A percentile compares a stretch with the other conserved stretches of the same genome.
Evolutionary conservation across 2,113 vertebrate genomes (phyloP).

Genomic region (Anser cygnoides): DNA sequence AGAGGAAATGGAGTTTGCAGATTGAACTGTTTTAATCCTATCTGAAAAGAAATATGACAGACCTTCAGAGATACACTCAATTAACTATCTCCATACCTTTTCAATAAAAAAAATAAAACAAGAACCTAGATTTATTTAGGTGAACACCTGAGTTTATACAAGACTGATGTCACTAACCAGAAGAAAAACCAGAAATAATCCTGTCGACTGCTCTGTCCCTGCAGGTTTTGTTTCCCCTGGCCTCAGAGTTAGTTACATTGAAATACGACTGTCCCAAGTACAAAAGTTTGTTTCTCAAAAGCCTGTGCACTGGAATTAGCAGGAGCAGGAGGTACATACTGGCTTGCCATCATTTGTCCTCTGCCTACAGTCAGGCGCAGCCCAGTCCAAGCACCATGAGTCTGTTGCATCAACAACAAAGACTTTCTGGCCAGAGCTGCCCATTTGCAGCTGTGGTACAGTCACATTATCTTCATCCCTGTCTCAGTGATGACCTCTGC

Average conservation of each 20-base stretch:
- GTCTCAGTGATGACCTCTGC: background rate
- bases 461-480: background rate
- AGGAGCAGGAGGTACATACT: background rate
- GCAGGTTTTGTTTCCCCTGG: background rate
- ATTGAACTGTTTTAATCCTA: constrained; percentile 45
- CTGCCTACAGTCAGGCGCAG: background rate
- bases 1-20: constrained; percentile 61
- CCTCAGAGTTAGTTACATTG: background rate
- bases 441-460: rapidly evolving
- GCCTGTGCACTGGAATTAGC: background rate
- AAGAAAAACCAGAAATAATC: background rate
- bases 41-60: constrained; percentile 52
- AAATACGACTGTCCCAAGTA: background rate
- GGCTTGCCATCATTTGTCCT: background rate
- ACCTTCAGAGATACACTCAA: constrained; percentile 28
- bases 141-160: background rate
- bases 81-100: constrained; percentile 36
- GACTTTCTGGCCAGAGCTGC: rapidly evolving
- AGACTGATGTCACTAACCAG: background rate
- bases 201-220: background rate
- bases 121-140: background rate
- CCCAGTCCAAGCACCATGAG: rapidly evolving
- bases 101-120: constrained; percentile 1
- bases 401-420: rapidly evolving
- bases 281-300: background rate